Percentiles rank a stretch among this genome's conserved stretches.
Conservation (phyloP, 1,140 invertebrate genomes). For the Euwallacea fornicatus region DNA sequence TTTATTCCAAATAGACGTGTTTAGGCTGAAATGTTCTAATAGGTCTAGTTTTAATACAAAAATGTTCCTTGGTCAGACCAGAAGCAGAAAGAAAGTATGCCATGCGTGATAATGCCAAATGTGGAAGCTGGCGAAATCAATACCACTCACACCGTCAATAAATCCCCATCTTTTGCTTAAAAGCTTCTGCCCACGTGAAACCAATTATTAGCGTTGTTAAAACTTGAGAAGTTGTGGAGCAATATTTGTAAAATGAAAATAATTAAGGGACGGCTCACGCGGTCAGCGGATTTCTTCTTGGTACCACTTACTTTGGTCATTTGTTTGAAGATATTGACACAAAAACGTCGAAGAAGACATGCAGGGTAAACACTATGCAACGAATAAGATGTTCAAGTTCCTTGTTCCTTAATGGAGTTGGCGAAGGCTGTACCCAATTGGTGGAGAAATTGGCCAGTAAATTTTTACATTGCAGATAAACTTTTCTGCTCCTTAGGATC, state of each 20-base stretch:
- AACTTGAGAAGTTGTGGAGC: conserved; percentile 5
- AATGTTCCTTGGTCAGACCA: no score
- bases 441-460: not conserved
- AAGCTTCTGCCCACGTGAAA: conserved; percentile 19
- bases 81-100: no score
- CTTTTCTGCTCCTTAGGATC: no score
- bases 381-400: conserved; percentile 1
- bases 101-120: no score
- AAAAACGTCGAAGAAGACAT: conserved; percentile 3
- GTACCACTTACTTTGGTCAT: conserved; percentile 2
- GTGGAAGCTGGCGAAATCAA: not conserved
- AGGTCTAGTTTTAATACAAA: no score
- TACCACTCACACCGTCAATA: conserved; percentile 8
- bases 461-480: no score
- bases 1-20: no score
- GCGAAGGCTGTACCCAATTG: not conserved
- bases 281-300: conserved; percentile 18
- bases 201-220: conserved; percentile 13
- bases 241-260: conserved; percentile 25
- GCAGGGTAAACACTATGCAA: conserved; percentile 1
- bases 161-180: conserved; percentile 12
- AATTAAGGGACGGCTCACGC: conserved; percentile 26
- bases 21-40: no score
- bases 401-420: not conserved
- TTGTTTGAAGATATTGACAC: conserved; percentile 7